Base-by-base conservation (phyloP, 2,888 invertebrate genomes). In the Diaprepes abbreviatus region DNA sequence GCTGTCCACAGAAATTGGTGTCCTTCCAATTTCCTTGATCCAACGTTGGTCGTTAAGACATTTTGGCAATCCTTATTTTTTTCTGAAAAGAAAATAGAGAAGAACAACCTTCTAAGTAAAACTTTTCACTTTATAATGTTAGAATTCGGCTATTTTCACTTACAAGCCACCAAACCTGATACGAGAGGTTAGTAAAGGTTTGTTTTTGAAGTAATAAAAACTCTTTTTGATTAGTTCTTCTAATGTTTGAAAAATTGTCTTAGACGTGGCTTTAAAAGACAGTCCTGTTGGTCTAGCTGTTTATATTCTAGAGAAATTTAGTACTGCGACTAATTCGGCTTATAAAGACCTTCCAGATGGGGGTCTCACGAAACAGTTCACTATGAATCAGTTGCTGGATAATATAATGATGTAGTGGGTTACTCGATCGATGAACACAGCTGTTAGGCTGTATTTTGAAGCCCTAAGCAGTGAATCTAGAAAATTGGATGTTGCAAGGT, bases 251-350 rank as follows among this genome's bases (percentile, higher is more conserved):
- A n/a, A n/a, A n/a, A n/a, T n/a, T n/a, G n/a, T n/a, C 71, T 9
- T 75, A 92, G 93, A 93, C 28, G 85, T 88, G 1, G 91, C 86
- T 0, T 81, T n/a, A n/a, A n/a, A n/a, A n/a, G n/a, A n/a, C n/a
- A n/a, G n/a, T n/a, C n/a, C n/a, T n/a, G n/a, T n/a, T 96, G 96
- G 95, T 0, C 83, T 97, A 69, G 95, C 95, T 0, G 93, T 93
- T 0, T 97, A 96, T 79, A 92, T 97, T 60, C 83, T 97, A 3
- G 96, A 97, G 79, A 96, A 96, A 82, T 76, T 82, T 95, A 40
- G 93, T n/a, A n/a, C n/a, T n/a, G n/a, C n/a, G n/a, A n/a, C n/a
- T n/a, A n/a, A n/a, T n/a, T n/a, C n/a, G n/a, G n/a, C n/a, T n/a
- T n/a, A n/a, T n/a, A n/a, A n/a, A n/a, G n/a, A n/a, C n/a, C n/a